These are phyloP conservation scores for Aphis gossypii DNA, from an alignment of 1,140 invertebrate species.

Conservation along the genomic window DNA sequence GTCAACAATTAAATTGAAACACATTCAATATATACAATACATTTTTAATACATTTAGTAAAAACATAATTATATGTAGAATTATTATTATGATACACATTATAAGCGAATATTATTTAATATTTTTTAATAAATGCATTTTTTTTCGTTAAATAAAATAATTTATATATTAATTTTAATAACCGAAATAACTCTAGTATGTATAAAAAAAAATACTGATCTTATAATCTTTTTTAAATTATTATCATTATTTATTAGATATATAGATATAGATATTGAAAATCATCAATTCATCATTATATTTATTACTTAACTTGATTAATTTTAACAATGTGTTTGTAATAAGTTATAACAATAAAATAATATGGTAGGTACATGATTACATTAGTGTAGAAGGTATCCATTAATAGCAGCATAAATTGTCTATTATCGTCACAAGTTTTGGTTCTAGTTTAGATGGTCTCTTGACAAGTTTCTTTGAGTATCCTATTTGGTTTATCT, in stretches of 20 bases:
- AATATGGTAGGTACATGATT: not conserved
- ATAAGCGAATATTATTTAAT: not conserved
- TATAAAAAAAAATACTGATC: no score
- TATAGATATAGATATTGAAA: not conserved
- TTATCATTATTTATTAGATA: no score
- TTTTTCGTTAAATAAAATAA: not conserved
- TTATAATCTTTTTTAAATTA: no score
- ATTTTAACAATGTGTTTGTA: not conserved
- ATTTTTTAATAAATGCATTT: not conserved
- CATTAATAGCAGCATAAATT: not conserved
- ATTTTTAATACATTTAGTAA: not conserved
- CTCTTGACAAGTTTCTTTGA: not conserved
- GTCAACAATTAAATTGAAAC: not conserved
- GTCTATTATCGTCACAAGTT: not conserved
- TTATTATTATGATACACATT: not conserved
- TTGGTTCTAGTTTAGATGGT: not conserved
- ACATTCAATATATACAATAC: not conserved
- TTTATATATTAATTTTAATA: not conserved
- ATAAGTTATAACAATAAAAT: not conserved
- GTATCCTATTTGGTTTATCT: not conserved
- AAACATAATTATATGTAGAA: not conserved
- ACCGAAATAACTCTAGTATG: not conserved
- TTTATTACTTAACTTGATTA: not conserved
- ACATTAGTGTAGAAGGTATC: not conserved
- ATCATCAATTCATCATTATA: not conserved